Conservation (phyloP, 2,888 invertebrate species). For the Chaitophorus viminalis region DNA sequence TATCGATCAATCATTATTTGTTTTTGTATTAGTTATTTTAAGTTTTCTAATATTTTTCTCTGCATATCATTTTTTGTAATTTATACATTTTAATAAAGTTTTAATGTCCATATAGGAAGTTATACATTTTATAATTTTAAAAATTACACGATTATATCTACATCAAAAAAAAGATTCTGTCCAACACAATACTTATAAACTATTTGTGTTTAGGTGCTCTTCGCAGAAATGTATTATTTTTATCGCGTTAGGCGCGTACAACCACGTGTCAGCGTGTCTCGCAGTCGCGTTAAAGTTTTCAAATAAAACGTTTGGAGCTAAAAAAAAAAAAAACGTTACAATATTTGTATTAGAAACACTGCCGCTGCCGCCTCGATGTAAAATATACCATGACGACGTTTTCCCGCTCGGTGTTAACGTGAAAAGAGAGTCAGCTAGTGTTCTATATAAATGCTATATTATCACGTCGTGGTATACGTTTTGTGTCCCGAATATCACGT, state of each 20-base stretch:
- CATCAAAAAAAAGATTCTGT: neutral
- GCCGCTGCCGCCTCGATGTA: neutral
- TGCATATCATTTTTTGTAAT: no score
- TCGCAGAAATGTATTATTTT: neutral
- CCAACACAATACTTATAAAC: neutral
- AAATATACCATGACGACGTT: neutral
- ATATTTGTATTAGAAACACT: neutral
- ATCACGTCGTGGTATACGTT: neutral
- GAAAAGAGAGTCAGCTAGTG: neutral
- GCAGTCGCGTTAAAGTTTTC: neutral
- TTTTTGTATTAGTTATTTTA: no score
- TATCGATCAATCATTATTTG: no score
- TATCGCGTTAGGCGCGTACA: neutral
- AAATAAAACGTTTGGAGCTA: neutral
- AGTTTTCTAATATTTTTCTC: no score
- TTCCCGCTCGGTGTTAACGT: neutral
- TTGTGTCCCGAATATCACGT: neutral
- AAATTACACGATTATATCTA: neutral
- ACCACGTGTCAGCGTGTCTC: neutral
- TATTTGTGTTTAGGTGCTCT: neutral
- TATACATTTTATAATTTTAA: neutral
- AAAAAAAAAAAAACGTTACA: neutral
- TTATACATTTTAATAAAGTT: neutral
- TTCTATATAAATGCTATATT: neutral
- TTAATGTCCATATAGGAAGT: neutral